Conservation (phyloP, 2,888 invertebrate genomes). For the Hirtodrosophila trivittata region DNA sequence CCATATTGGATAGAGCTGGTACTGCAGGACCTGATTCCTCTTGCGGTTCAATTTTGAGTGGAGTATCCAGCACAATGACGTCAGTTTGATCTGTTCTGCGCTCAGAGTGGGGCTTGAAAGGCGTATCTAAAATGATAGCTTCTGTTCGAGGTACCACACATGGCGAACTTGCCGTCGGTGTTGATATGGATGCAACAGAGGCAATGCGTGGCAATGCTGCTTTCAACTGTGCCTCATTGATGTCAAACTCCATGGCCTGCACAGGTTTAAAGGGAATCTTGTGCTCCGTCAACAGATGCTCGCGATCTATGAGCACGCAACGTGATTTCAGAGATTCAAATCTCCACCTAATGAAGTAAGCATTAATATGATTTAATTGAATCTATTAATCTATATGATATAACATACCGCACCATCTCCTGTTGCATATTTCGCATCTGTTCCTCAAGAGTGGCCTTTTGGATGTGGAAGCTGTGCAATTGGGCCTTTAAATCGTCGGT, state of each 20-base stretch:
- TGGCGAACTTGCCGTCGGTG: background rate
- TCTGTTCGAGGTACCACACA: background rate
- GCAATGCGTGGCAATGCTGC: slow-evolving; percentile 73
- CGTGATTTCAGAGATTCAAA: slow-evolving; percentile 83
- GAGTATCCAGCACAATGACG: slow-evolving; percentile 18
- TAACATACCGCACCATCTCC: slow-evolving; percentile 81
- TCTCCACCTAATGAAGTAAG: slow-evolving; percentile 79
- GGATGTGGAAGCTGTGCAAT: slow-evolving; percentile 79
- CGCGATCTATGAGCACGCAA: slow-evolving; percentile 82
- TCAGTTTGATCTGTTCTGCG: slow-evolving; percentile 4
- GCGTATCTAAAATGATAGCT: slow-evolving; percentile 6
- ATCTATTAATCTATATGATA: too few relatives aligned
- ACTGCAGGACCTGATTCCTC: background rate
- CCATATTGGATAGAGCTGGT: too few relatives aligned
- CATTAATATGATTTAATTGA: too few relatives aligned
- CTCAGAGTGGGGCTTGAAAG: slow-evolving; percentile 19
- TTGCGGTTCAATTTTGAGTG: slow-evolving; percentile 2
- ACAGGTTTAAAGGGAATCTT: slow-evolving; percentile 78
- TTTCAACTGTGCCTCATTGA: slow-evolving; percentile 66
- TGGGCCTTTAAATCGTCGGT: slow-evolving; percentile 81
- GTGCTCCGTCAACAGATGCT: slow-evolving; percentile 79
- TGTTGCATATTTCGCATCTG: slow-evolving; percentile 80
- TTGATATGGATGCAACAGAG: slow-evolving; percentile 11
- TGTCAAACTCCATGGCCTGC: slow-evolving; percentile 71
- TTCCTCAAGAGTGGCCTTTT: slow-evolving; percentile 81